These are phyloP conservation scores for Albula goreensis DNA, from an alignment of 2,113 vertebrate genomes.

Conservation along the genomic window DNA sequence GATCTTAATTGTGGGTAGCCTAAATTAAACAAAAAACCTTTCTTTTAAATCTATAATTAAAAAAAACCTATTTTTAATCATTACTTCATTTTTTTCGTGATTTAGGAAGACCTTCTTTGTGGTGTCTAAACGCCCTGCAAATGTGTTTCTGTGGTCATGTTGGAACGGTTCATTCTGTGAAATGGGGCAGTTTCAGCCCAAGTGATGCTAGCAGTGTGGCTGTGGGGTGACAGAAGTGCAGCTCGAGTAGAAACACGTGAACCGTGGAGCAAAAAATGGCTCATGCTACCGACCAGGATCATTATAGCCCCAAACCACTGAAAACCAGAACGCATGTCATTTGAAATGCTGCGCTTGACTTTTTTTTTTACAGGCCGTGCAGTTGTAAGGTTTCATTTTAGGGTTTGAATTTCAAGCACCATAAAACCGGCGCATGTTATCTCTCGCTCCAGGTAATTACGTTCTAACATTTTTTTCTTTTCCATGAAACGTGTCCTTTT, in stretches of 20 bases:
- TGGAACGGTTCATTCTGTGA: neutral
- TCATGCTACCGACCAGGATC: slow-evolving; percentile 51
- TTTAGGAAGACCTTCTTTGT: neutral
- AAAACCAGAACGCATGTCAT: slow-evolving; percentile 38
- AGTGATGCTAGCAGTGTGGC: slow-evolving; percentile 32
- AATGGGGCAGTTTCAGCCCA: neutral
- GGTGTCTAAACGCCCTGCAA: neutral
- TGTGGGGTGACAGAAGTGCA: neutral
- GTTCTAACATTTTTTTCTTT: slow-evolving; percentile 34
- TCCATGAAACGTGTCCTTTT: slow-evolving; percentile 27
- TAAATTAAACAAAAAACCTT: too few relatives aligned
- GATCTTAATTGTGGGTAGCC: too few relatives aligned
- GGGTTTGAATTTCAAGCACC: slow-evolving; percentile 53
- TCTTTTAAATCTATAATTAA: too few relatives aligned
- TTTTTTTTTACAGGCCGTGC: slow-evolving; percentile 27
- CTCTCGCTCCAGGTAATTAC: slow-evolving; percentile 33
- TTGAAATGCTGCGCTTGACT: slow-evolving; percentile 25
- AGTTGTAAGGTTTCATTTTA: slow-evolving; percentile 25
- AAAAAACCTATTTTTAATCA: too few relatives aligned
- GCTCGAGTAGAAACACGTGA: slow-evolving; percentile 42
- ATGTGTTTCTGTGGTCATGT: neutral
- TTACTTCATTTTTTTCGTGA: too few relatives aligned
- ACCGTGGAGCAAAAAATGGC: slow-evolving; percentile 53
- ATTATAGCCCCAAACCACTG: slow-evolving; percentile 41
- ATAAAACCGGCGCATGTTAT: slow-evolving; percentile 47